Percentiles rank a stretch among this genome's conserved stretches.
phyloP scores from a whole-genome alignment of 2,797 vertebrate genomes.

The Acropternis orthonyx region DNA sequence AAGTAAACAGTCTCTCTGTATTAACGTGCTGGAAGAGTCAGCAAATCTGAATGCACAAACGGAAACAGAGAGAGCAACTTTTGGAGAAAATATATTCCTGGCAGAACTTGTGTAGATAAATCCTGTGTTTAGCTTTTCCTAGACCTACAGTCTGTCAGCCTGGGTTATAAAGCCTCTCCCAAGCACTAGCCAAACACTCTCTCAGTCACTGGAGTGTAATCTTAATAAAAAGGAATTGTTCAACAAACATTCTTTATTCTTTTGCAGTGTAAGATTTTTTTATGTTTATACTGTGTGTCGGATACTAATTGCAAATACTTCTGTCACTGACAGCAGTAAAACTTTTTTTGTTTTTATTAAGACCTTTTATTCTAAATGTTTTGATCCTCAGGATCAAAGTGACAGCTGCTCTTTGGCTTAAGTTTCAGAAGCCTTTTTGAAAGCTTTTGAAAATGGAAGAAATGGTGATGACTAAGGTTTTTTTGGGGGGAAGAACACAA shows the following conservation, averaged over 20 bases:
- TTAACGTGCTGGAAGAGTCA: background rate
- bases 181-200: background rate
- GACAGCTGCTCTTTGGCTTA: background rate
- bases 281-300: background rate
- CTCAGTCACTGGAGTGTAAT: background rate
- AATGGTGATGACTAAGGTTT: background rate
- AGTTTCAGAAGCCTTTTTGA: background rate
- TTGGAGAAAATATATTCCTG: background rate
- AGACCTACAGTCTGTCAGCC: background rate
- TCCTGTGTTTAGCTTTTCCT: background rate
- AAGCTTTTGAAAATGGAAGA: background rate
- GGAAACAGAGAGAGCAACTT: background rate
- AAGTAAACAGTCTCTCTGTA: background rate
- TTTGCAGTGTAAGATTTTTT: background rate
- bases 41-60: background rate
- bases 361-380: background rate
- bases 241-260: background rate
- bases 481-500: background rate
- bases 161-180: background rate
- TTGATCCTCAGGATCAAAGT: background rate
- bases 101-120: background rate
- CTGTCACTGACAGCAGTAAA: background rate
- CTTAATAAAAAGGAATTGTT: background rate
- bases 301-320: background rate
- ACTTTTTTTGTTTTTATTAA: background rate